A percentile compares a stretch with the other conserved stretches of the same genome.
phyloP scores from a whole-genome alignment of 2,888 invertebrate genomes.

The Orthosia cruda region DNA sequence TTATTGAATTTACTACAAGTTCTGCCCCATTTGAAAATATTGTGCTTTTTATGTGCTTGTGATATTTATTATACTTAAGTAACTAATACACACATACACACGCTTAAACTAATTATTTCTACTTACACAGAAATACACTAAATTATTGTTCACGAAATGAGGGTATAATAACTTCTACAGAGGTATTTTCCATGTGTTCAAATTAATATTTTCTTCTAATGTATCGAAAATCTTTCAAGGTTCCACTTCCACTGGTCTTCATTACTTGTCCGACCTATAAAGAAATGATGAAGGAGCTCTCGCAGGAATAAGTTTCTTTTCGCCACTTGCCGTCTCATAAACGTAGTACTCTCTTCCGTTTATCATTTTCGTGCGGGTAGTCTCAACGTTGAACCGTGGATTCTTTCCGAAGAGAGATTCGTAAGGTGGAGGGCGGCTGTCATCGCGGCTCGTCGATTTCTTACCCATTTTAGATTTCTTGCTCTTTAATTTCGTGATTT shows the following conservation, averaged over 20 bases:
- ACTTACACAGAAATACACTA: neutral
- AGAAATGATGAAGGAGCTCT: constrained; percentile 95
- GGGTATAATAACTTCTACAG: neutral
- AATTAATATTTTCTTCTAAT: neutral
- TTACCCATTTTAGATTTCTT: constrained; percentile 66
- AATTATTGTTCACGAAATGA: neutral
- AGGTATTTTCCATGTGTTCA: constrained; percentile 52
- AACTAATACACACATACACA: constrained; percentile 20
- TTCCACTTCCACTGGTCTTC: neutral
- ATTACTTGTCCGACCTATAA: constrained; percentile 89
- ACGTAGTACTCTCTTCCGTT: constrained; percentile 96
- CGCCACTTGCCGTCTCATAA: constrained; percentile 92
- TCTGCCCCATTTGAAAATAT: constrained; percentile 69
- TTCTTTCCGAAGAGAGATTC: constrained; percentile 91
- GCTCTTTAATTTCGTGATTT: constrained; percentile 48
- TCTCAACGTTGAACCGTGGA: constrained; percentile 75
- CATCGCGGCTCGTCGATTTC: constrained; percentile 71
- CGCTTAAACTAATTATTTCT: neutral
- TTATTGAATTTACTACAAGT: constrained; percentile 49
- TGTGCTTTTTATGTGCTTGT: constrained; percentile 49
- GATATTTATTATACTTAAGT: constrained; percentile 6
- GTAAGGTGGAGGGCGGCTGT: constrained; percentile 93
- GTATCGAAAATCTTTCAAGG: neutral
- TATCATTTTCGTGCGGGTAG: constrained; percentile 91
- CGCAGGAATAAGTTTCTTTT: constrained; percentile 94